Evolutionary conservation across 2,113 vertebrate species (phyloP), one percentile per base, ranked within the genome.

Genomic region (Prolemur simus): DNA sequence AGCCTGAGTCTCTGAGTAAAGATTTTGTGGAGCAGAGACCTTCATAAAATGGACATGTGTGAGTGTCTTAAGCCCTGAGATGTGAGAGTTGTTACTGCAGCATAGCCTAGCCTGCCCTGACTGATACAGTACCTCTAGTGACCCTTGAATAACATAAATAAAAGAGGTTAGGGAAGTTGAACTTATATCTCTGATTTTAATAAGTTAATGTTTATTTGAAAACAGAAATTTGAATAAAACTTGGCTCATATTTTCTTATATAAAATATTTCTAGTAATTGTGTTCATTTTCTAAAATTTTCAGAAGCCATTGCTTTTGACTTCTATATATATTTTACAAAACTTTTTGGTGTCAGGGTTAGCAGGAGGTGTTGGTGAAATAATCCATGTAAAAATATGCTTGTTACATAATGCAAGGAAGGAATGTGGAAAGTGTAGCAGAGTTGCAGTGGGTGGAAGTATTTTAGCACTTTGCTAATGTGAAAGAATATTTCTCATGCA

Each of bases 401-500:
- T 88, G 56, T 89, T 89, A 87, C 45, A 52, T 83, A 95, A 71
- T 45, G 2, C 39, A 87, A 87, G 47, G 47, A 71, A 78, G 69
- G 54, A 87, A 77, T 34, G 81, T 91, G 68, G 81, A n/a, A 90
- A 82, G 8, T 64, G 37, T 25, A 32, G 54, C 54, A 34, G 68
- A 58, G 23, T 58, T 87, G 45, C 18, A 64, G 9, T 66, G 76
- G 87, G 76, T 58, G 90, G 76, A 49, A 74, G 39, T 73, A 90
- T 87, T 71, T 93, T 83, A 95, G 68, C 47, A 93, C 60, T 78
- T 78, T 64, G 69, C 23, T 83, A 39, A 78, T 42, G 39, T 29
- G 56, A 83, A 90, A 87, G 82, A 96, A 58, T 93, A 95, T 83
- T 89, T 95, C 69, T 93, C 52, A 60, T 60, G 76, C 58, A 93